A percentile compares a stretch with the other conserved stretches of the same genome.
Conservation (phyloP, 2,797 vertebrate species). For the Phoebastria nigripes region DNA sequence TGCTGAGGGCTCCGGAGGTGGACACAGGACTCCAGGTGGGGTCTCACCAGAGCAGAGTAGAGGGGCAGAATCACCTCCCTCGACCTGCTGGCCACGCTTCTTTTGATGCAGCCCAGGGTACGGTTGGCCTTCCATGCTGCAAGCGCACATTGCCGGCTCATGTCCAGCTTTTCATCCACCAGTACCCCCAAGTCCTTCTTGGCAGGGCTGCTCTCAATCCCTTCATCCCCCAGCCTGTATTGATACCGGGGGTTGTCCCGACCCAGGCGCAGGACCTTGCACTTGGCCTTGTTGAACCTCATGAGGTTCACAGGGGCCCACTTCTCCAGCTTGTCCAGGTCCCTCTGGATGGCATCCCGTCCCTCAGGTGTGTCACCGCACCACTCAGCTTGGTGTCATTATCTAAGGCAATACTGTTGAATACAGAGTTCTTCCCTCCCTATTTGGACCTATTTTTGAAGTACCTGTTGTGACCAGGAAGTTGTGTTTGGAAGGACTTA, state of each 20-base stretch:
- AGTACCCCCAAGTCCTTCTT: background rate
- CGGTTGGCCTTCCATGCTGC: background rate
- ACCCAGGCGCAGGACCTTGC: background rate
- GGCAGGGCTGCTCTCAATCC: background rate
- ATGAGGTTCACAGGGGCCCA: background rate
- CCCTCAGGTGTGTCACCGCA: accelerated
- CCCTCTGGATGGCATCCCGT: background rate
- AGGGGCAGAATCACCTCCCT: too few relatives aligned
- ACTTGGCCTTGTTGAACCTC: background rate
- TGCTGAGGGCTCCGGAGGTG: too few relatives aligned
- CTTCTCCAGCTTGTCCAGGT: background rate
- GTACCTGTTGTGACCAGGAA: background rate
- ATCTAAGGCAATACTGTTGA: background rate
- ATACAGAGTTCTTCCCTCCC: background rate
- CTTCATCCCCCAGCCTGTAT: background rate
- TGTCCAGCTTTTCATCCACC: background rate
- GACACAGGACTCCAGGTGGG: too few relatives aligned
- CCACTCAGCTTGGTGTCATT: background rate
- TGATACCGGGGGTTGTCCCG: accelerated
- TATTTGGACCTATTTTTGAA: background rate
- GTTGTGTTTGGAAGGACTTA: background rate
- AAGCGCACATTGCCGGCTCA: background rate
- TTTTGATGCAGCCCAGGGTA: background rate
- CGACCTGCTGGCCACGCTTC: too few relatives aligned
- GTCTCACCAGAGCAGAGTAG: too few relatives aligned